Evolutionary conservation across 37 sponge, comb jelly and placozoan genomes (phyloP), one percentile per base, ranked within the genome.

Genomic region (Amphimedon queenslandica): DNA sequence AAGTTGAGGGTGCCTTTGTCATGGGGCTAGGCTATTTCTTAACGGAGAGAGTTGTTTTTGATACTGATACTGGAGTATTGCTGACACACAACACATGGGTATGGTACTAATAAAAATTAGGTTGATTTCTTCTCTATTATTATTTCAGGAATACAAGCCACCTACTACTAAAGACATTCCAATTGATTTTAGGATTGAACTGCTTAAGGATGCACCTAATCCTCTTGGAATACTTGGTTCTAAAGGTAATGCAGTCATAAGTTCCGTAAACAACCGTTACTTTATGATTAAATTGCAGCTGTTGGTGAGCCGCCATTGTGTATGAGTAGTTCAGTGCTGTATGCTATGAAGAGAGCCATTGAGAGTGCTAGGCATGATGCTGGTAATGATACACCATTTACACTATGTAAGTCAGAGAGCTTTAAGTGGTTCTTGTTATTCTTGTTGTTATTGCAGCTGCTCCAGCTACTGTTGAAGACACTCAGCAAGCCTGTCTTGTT

Each of bases 41-140:
- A 40, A 87, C 92, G n/a, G 92, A 92, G 57, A 70, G 68, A 18
- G 37, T 83, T 34, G 57, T 58, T 56, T 85, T 58, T 78, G 92
- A 87, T 70, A 27, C 64, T 34, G 60, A 76, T 27, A 66, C 84
- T 18, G 92, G 92, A 37, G 56, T 70, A 42, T 41, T 87, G 33
- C 77, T 87, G 42, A 83, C 92, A 1, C 77, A 84, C 65, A 92
- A 92, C 71, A 92, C 92, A 3, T 92, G 92, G 92, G 92, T 92
- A 25, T 68, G 77, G 53, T 23, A 23, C 41, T 1, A 24, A 4
- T 41, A 1, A 11, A 34, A 24, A 2, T 2, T 69, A 24, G 1
- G 27, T 69, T 18, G 21, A 6, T 23, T 69, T 1, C 1, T 25
- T 37, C 29, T 63, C 13, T 47, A 13, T 13, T 31, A 4, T 6